Percentiles rank a stretch among this genome's conserved stretches.
Conservation (phyloP, 2,888 invertebrate genomes). For the Endomychus coccineus region DNA sequence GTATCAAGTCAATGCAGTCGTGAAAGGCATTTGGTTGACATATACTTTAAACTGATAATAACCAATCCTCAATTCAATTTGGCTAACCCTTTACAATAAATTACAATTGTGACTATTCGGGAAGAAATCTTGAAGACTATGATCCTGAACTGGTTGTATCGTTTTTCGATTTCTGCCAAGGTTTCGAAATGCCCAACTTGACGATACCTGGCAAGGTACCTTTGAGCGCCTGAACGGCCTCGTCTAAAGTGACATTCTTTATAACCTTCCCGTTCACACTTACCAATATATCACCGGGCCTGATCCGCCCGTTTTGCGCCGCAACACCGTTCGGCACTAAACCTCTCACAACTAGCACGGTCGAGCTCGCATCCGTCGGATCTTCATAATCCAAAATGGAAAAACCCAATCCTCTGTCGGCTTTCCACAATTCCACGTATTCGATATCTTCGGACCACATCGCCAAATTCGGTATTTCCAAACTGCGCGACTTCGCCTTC, state of each 20-base stretch:
- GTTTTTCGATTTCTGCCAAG: constrained; percentile 42
- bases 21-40: too few relatives aligned
- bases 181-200: constrained; percentile 84
- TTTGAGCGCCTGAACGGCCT: constrained; percentile 93
- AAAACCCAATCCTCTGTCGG: constrained; percentile 94
- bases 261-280: constrained; percentile 87
- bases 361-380: constrained; percentile 89
- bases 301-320: constrained; percentile 85
- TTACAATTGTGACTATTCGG: too few relatives aligned
- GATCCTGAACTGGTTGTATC: too few relatives aligned
- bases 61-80: too few relatives aligned
- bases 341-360: constrained; percentile 94
- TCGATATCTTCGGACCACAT: constrained; percentile 96
- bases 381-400: constrained; percentile 98
- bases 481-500: constrained; percentile 75
- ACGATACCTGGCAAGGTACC: constrained; percentile 87
- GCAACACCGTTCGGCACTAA: constrained; percentile 98
- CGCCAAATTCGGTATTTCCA: constrained; percentile 92
- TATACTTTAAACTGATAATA: too few relatives aligned
- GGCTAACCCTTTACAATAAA: too few relatives aligned
- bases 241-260: constrained; percentile 86
- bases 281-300: constrained; percentile 83
- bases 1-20: too few relatives aligned
- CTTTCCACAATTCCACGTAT: constrained; percentile 84
- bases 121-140: too few relatives aligned